These are phyloP conservation scores for Etheostoma perlongum DNA, from an alignment of 2,797 vertebrate genomes.

Conservation along the genomic window DNA sequence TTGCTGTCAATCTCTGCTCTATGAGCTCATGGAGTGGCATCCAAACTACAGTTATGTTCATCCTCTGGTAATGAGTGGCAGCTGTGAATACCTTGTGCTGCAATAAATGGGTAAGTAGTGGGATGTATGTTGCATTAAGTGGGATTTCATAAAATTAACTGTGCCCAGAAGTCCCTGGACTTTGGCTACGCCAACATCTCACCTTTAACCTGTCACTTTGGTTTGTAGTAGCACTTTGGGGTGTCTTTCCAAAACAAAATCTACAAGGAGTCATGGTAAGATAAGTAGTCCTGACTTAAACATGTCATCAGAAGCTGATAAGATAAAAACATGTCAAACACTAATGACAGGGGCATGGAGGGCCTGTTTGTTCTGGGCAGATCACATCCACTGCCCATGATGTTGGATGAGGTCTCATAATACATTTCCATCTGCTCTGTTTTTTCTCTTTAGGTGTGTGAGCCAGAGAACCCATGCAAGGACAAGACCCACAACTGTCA, in stretches of 20 bases:
- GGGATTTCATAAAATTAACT: slow-evolving; percentile 52
- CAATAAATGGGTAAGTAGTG: slow-evolving; percentile 36
- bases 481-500: slow-evolving; percentile 96
- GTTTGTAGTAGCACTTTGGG: slow-evolving; percentile 21
- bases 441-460: slow-evolving; percentile 88
- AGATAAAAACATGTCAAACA: slow-evolving; percentile 10
- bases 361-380: neutral
- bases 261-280: neutral
- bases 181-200: slow-evolving; percentile 24
- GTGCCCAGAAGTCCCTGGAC: slow-evolving; percentile 27
- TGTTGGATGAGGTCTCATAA: neutral
- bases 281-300: slow-evolving; percentile 10
- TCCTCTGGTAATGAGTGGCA: slow-evolving; percentile 66
- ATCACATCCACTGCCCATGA: neutral
- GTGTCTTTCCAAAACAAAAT: slow-evolving; percentile 11
- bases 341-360: neutral
- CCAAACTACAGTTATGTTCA: slow-evolving; percentile 53
- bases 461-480: slow-evolving; percentile 96
- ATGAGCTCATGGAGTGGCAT: slow-evolving; percentile 75
- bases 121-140: slow-evolving; percentile 44
- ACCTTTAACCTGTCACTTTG: neutral
- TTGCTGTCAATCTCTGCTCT: slow-evolving; percentile 61
- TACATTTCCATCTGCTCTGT: neutral
- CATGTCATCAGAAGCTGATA: slow-evolving; percentile 2
- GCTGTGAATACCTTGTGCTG: slow-evolving; percentile 65